A percentile compares a stretch with the other conserved stretches of the same genome.
These are phyloP conservation scores for Hormaphis cornu DNA, from an alignment of 1,140 invertebrate genomes.

Conservation along the genomic window DNA sequence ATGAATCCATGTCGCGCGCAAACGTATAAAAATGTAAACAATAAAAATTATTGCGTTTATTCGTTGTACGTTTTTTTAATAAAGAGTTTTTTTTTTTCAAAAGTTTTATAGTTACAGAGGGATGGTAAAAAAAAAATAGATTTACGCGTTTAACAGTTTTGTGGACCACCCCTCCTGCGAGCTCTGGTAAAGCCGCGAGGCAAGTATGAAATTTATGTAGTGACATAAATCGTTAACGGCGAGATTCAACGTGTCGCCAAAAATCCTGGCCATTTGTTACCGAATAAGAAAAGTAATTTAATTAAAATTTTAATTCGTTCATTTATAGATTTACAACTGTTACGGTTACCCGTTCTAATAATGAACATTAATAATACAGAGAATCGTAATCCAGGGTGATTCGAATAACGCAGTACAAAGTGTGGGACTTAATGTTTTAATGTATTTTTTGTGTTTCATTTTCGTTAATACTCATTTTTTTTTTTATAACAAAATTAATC, in stretches of 20 bases:
- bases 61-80: neutral
- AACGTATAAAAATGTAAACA: no score
- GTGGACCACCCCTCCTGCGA: neutral
- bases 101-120: neutral
- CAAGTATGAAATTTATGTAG: constrained; percentile 5
- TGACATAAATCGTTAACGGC: constrained; percentile 20
- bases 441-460: no score
- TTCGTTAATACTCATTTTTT: no score
- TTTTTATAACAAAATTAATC: no score
- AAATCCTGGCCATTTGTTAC: constrained; percentile 19
- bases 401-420: no score
- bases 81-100: constrained; percentile 13
- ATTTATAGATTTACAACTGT: constrained; percentile 8
- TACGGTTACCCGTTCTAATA: neutral
- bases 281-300: constrained; percentile 8
- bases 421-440: no score
- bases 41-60: constrained; percentile 3
- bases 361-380: neutral
- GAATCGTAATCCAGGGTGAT: neutral
- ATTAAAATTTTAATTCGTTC: constrained; percentile 12
- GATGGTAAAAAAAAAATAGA: constrained; percentile 18
- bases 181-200: neutral
- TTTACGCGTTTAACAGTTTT: constrained; percentile 21
- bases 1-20: no score
- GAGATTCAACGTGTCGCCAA: constrained; percentile 23